Conservation (phyloP, 2,888 invertebrate genomes). For the Drosophila meridiana region DNA sequence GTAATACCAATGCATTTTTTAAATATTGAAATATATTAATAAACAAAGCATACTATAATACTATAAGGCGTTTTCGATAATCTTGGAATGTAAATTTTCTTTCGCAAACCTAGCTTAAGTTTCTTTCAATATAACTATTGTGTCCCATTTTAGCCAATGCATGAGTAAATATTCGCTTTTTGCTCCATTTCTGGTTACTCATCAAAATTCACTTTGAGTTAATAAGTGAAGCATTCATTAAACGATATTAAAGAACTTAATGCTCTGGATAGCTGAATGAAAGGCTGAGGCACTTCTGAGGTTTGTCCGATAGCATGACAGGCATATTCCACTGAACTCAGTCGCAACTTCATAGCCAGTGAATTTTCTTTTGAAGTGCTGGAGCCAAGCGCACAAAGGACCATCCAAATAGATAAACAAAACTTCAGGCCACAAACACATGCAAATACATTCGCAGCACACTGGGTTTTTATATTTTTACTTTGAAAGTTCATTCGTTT, state of each 20-base stretch:
- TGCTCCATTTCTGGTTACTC: neutral
- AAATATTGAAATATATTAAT: no score
- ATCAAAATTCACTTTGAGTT: neutral
- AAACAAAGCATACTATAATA: no score
- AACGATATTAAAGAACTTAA: constrained; percentile 17
- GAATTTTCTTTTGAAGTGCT: constrained; percentile 57
- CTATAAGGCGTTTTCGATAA: neutral
- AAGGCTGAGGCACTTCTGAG: neutral
- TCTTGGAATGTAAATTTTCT: neutral
- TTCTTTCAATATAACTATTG: neutral
- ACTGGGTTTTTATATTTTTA: constrained; percentile 23
- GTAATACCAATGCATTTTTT: no score
- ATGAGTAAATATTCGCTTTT: neutral
- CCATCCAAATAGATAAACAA: constrained; percentile 56
- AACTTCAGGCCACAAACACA: constrained; percentile 57
- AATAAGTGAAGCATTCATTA: neutral
- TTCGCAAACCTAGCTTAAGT: neutral
- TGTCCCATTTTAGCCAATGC: neutral
- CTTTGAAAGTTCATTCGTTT: constrained; percentile 75
- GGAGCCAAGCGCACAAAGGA: constrained; percentile 47
- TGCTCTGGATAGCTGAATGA: neutral
- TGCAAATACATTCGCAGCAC: constrained; percentile 43
- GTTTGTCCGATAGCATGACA: constrained; percentile 28
- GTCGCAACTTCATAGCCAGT: constrained; percentile 51
- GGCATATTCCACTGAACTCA: constrained; percentile 36